Evolutionary conservation across 1,140 invertebrate species (phyloP).

Genomic region (Zaprionus nigranus): DNA sequence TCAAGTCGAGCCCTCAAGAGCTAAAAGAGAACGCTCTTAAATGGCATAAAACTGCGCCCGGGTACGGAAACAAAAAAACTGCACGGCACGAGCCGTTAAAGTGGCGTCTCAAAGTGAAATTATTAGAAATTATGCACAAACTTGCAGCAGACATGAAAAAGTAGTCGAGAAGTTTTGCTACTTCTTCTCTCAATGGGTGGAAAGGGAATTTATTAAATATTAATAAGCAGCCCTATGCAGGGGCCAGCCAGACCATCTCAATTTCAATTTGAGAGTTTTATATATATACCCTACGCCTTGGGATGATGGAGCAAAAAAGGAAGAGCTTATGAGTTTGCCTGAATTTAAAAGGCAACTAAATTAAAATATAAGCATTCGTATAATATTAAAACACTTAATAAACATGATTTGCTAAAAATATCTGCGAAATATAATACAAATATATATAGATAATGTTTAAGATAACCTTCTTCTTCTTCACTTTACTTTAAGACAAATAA

Average conservation of each 20-base stretch:
- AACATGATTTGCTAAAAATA: neutral
- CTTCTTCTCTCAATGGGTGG: neutral
- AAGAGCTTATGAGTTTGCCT: neutral
- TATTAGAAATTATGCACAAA: slow-evolving; percentile 50
- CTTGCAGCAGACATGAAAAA: slow-evolving; percentile 30
- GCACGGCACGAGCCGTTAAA: slow-evolving; percentile 16
- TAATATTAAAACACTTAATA: neutral
- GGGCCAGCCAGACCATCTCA: slow-evolving; percentile 8
- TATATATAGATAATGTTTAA: neutral
- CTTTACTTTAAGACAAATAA: too few relatives aligned
- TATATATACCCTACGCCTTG: neutral
- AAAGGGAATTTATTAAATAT: slow-evolving; percentile 32
- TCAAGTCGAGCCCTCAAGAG: slow-evolving; percentile 14
- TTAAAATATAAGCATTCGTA: neutral
- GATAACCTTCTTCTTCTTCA: too few relatives aligned
- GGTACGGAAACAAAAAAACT: slow-evolving; percentile 16
- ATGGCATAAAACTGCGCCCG: slow-evolving; percentile 35
- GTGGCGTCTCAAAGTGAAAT: slow-evolving; percentile 32
- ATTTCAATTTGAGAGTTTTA: slow-evolving; percentile 15
- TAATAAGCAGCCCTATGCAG: slow-evolving; percentile 7
- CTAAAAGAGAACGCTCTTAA: slow-evolving; percentile 31
- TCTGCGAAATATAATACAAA: neutral
- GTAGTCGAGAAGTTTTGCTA: slow-evolving; percentile 14
- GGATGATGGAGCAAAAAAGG: neutral
- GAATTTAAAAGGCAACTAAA: neutral